Base-by-base conservation (phyloP, 1,140 invertebrate genomes). In the Protaetia brevitarsis region DNA sequence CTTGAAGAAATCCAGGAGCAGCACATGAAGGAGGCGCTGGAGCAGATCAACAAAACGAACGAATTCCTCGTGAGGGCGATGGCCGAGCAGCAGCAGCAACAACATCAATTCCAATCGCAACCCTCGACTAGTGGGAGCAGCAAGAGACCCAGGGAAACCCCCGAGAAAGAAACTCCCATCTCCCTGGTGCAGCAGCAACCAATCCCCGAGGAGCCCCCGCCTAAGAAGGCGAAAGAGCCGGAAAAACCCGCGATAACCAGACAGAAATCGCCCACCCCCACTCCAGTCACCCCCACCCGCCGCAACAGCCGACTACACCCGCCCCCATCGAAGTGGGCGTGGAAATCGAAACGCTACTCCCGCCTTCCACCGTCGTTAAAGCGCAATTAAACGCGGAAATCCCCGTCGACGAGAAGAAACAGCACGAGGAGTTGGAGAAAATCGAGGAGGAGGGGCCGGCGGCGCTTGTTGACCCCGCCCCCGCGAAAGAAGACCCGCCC, bases 11-110 rank as follows among this genome's bases (percentile, higher is more conserved):
- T 74, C 78, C 80, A 80, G 63, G 82, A 86, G 28, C 81, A 83
- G 45, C 84, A 86, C 65, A 84, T 86, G 81, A 87, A 89, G 74
- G 90, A 92, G 70, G 83, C 85, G 6, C 83, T 90, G 63, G 88
- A 89, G 56, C 87, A 88, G 71, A 75, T 88, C 11, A 87, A 82
- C 69, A 86, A 87, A 78, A 86, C 84, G 51, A 88, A 85, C 68
- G 89, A 91, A 72, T 81, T 89, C 67, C 80, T 89, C 29, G 83
- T 88, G 6, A 83, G 87, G n/a, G 82, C 81, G 57, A 68, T 86
- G 34, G 79, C 82, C 6, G 82, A 83, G 56, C 81, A 83, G 56
- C 80, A 80, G 41, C 80, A 80, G 37, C 60, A 62, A 1, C 73
- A 60, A 58, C 26, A 23, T 8, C 74, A 31, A 71, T 67, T 66